Evolutionary conservation across 1,140 invertebrate species (phyloP).

Genomic region (Philopotamus ludificatus): DNA sequence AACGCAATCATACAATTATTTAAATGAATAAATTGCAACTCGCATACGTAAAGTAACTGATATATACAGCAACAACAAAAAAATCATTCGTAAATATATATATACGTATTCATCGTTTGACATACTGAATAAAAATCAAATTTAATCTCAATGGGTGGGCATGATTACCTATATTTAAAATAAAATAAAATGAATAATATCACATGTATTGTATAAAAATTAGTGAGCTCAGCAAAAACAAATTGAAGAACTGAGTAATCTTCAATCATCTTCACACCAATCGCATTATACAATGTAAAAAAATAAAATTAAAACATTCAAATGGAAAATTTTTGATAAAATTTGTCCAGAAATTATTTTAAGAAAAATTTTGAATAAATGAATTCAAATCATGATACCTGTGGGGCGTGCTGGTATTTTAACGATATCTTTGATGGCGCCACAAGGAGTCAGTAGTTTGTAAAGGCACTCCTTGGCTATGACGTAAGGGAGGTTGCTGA

Average conservation of each 20-base stretch:
- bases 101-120: too few species aligned
- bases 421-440: conserved; percentile 29
- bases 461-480: conserved; percentile 25
- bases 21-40: too few species aligned
- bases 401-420: conserved; percentile 29
- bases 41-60: too few species aligned
- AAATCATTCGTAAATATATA: too few species aligned
- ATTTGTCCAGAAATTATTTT: neutral
- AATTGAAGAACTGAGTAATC: neutral
- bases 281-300: neutral
- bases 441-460: conserved; percentile 26
- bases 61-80: too few species aligned
- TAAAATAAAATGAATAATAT: too few species aligned
- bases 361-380: conserved; percentile 20
- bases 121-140: too few species aligned
- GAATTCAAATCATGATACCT: conserved; percentile 24
- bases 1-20: too few species aligned
- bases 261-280: neutral
- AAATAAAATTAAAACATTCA: neutral
- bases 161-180: too few species aligned
- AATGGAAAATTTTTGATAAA: neutral
- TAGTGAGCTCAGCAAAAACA: too few species aligned
- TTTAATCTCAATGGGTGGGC: too few species aligned
- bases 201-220: too few species aligned
- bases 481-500: conserved; percentile 29